Evolutionary conservation across 2,888 invertebrate species (phyloP).

Genomic region (Cremastobaeus sp.): DNA sequence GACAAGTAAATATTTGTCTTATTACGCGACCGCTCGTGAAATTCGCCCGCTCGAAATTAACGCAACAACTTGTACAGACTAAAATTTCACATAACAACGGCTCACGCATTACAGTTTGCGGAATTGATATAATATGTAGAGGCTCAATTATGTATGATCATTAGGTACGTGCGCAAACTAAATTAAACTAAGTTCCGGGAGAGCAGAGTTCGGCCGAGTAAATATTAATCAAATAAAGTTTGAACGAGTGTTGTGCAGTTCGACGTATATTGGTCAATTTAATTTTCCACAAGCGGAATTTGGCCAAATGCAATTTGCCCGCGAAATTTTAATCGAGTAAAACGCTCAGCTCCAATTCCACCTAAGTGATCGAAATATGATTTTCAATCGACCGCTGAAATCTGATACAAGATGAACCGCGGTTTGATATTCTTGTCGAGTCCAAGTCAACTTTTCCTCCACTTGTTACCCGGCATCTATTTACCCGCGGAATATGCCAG

Average conservation of each 20-base stretch:
- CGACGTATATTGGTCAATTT: conserved; percentile 53
- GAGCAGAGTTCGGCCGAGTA: conserved; percentile 50
- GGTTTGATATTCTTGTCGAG: conserved; percentile 4
- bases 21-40: conserved; percentile 31
- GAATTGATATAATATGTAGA: conserved; percentile 50
- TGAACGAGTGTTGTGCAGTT: conserved; percentile 46
- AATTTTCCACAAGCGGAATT: conserved; percentile 36
- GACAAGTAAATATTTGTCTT: conserved; percentile 37
- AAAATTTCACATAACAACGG: conserved; percentile 48
- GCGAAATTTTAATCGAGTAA: conserved; percentile 40
- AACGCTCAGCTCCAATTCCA: conserved; percentile 16
- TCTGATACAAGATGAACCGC: conserved; percentile 1
- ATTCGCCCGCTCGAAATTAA: conserved; percentile 25
- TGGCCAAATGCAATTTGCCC: conserved; percentile 45
- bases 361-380: conserved; percentile 30
- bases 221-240: conserved; percentile 57
- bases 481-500: no score
- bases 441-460: neutral
- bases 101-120: conserved; percentile 46
- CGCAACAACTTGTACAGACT: conserved; percentile 38
- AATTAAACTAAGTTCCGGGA: conserved; percentile 45
- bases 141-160: conserved; percentile 52
- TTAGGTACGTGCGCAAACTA: conserved; percentile 48
- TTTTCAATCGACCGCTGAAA: conserved; percentile 22
- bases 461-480: conserved; percentile 3